Conservation (phyloP, 2,888 invertebrate species). For the Limnephilus auricula region DNA sequence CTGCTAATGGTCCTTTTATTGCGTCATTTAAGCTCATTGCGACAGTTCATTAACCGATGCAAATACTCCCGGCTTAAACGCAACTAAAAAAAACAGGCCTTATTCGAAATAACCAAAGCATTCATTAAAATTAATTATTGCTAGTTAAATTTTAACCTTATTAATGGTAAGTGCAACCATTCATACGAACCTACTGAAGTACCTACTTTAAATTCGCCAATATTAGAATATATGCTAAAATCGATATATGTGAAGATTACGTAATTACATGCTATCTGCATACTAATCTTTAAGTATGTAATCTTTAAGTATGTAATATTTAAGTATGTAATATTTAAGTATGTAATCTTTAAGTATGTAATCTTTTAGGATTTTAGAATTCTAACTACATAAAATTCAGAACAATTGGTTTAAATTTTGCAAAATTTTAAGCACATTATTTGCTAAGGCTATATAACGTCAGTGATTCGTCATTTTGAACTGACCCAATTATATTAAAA, state of each 20-base stretch:
- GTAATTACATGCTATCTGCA: background rate
- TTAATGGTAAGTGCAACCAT: background rate
- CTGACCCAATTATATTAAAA: background rate
- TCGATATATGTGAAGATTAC: background rate
- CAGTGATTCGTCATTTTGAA: background rate
- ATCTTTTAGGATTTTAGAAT: background rate
- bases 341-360: background rate
- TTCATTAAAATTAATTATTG: background rate
- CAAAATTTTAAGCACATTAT: no score
- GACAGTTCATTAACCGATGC: slow-evolving; percentile 50
- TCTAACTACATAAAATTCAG: background rate
- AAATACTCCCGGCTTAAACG: background rate
- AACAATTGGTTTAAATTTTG: no score
- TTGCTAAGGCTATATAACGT: background rate
- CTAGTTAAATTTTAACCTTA: background rate
- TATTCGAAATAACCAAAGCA: background rate
- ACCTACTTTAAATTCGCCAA: background rate
- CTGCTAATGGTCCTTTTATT: slow-evolving; percentile 57
- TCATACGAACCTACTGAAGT: background rate
- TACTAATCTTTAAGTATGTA: no score
- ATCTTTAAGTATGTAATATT: background rate
- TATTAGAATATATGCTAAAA: background rate
- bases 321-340: background rate
- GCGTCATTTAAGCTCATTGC: slow-evolving; percentile 55
- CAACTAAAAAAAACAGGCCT: background rate